phyloP scores from a whole-genome alignment of 2,888 invertebrate species.

The Chouioia cunea region DNA sequence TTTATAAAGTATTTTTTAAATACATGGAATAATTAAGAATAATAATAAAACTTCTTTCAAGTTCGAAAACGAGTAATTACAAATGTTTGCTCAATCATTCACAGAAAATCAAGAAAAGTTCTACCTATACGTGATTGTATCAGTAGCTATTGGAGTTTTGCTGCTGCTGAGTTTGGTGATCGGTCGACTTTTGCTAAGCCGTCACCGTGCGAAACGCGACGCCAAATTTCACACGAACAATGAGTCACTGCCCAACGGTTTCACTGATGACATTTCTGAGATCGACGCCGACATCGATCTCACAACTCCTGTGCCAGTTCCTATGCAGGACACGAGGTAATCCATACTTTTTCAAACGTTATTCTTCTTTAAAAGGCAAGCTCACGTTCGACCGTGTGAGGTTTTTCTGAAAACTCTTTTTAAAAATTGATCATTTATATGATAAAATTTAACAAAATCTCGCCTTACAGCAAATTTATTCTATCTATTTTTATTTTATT shows the following conservation, averaged over 20 bases:
- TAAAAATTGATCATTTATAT: not conserved
- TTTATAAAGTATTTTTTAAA: not conserved
- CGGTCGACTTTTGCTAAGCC: constrained; percentile 78
- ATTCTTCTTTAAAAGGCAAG: not conserved
- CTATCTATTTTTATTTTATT: too few species aligned
- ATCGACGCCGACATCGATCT: constrained; percentile 85
- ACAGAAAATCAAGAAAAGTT: constrained; percentile 84
- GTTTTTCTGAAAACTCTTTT: not conserved
- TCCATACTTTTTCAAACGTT: not conserved
- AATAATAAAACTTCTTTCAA: constrained; percentile 3
- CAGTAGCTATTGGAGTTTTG: constrained; percentile 79
- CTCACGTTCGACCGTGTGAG: too few species aligned
- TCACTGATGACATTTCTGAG: constrained; percentile 89
- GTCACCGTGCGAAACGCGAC: constrained; percentile 74
- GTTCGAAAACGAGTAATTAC: not conserved
- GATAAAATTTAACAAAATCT: too few species aligned
- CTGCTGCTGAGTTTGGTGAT: constrained; percentile 81
- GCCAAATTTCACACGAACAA: constrained; percentile 80
- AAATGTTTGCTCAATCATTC: constrained; percentile 47
- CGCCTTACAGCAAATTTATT: too few species aligned
- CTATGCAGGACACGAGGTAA: constrained; percentile 65
- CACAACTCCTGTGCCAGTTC: constrained; percentile 77
- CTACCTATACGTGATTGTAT: constrained; percentile 86
- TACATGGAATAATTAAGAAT: not conserved
- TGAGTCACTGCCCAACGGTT: constrained; percentile 83